Base-by-base conservation (phyloP, 2,797 vertebrate species). In the Oryzias sinensis region DNA sequence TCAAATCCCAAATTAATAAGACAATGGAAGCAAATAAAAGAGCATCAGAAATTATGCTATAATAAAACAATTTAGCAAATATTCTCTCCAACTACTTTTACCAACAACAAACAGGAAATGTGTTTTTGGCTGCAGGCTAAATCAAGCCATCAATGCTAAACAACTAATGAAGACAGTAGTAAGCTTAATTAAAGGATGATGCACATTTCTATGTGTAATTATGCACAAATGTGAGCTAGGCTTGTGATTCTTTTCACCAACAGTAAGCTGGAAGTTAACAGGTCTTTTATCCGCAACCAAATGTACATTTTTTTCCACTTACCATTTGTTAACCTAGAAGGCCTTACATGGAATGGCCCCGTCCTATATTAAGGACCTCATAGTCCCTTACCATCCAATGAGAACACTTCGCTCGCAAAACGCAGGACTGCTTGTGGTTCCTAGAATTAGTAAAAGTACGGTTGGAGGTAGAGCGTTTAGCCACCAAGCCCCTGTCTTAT, bases 201-300 rank as follows among this genome's bases (percentile, higher is more conserved):
- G 49, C 56, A 68, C 50, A 81, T 84, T 33, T 33, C 9, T 76
- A 78, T 42, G 72, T 55, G 37, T 62, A 63, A 37, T 65, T 58
- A 49, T 44, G 49, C 18, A 4, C 67, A 59, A 56, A 49, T 6
- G 70, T 59, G 44, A 73, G 64, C 63, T 51, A 71, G 69, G 71
- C 55, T 72, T 11, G 37, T 37, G 56, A 69, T 57, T 18, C 70
- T 71, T 59, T 76, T 61, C 29, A 50, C 61, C 52, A 62, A 51
- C 72, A 70, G 74, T 70, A 64, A 73, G 53, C 71, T 58, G 69
- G 57, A 62, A 59, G 61, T 70, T 87, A 85, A 88, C 82, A 74
- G 86, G 62, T 81, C 79, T 82, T 72, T 65, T 70, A 83, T 74
- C 79, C 74, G 74, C 67, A 56, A 74, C 56, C 65, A 67, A 53